These are phyloP conservation scores for Heterotilapia buettikoferi DNA, from an alignment of 2,113 vertebrate species.

Conservation along the genomic window DNA sequence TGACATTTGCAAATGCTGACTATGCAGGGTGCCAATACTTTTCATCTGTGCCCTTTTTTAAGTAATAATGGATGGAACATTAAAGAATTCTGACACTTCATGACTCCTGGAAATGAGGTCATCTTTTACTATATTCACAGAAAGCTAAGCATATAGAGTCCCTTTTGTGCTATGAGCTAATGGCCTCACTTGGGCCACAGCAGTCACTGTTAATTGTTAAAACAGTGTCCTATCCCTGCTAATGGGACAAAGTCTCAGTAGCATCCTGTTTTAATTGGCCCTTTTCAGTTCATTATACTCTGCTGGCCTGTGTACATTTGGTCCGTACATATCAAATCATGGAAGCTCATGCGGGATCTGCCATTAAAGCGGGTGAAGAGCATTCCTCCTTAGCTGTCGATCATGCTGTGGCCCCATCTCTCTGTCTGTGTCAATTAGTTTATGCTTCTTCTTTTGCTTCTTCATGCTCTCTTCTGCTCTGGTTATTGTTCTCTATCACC, in stretches of 20 bases:
- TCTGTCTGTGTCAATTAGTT: neutral
- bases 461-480: neutral
- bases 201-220: slow-evolving; percentile 12
- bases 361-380: neutral
- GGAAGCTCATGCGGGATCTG: neutral
- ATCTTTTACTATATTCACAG: neutral
- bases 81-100: neutral
- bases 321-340: neutral
- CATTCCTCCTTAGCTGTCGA: neutral
- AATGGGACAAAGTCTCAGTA: neutral
- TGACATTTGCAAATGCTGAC: neutral
- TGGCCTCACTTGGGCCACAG: neutral
- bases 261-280: slow-evolving; percentile 8
- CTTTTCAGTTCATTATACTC: neutral
- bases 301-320: neutral
- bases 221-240: neutral
- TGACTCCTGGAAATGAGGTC: neutral
- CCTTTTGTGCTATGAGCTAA: neutral
- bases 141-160: neutral
- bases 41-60: neutral
- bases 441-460: neutral
- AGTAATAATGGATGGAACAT: neutral
- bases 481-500: neutral
- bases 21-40: neutral
- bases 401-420: neutral